Base-by-base conservation (phyloP, 2,888 invertebrate genomes). In the Drosophila bunnanda region DNA sequence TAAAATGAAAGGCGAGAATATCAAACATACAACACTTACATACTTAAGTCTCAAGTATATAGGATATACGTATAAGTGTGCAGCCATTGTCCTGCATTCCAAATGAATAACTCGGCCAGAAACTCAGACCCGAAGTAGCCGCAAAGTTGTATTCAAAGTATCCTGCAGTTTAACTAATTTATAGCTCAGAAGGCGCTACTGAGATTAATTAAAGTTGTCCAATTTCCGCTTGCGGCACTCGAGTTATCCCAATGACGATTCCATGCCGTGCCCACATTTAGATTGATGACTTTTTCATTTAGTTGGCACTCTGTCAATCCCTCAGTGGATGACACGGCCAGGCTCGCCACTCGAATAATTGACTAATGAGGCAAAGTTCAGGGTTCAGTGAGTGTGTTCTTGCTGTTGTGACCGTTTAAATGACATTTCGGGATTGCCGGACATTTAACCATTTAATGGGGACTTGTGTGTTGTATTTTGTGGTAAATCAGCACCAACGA, bases 241-340 rank as follows among this genome's bases (percentile, higher is more conserved):
- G 32, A 34, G 34, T 25, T 60, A 22, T 41, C 41, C 39, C 36
- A 10, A n/a, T 41, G n/a, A 43, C 32, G 25, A 38, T 39, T 34
- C 32, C 50, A 8, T 20, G 30, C n/a, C 20, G 30, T 22, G 36
- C 22, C 55, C 39, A 17, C 72, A 64, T n/a, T 46, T 53, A 64
- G 62, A 72, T 72, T 72, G 73, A 72, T 72, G 64, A 30, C 41
- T 57, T 56, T 72, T 64, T 57, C 64, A 64, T 72, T 64, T 28
- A 36, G 64, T 64, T 52, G 60, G 52, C 59, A 69, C 36, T 50
- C 32, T 41, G 67, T 48, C 55, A 55, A 15, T 41, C 15, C 34
- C 67, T 34, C 66, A 34, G 46, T 38, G 20, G 15, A n/a, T 39
- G 54, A 38, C 43, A 65, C 17, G 17, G 44, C 25, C 50, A 38